phyloP scores from a whole-genome alignment of 2,888 invertebrate genomes.

The Caradrina clavipalpis region DNA sequence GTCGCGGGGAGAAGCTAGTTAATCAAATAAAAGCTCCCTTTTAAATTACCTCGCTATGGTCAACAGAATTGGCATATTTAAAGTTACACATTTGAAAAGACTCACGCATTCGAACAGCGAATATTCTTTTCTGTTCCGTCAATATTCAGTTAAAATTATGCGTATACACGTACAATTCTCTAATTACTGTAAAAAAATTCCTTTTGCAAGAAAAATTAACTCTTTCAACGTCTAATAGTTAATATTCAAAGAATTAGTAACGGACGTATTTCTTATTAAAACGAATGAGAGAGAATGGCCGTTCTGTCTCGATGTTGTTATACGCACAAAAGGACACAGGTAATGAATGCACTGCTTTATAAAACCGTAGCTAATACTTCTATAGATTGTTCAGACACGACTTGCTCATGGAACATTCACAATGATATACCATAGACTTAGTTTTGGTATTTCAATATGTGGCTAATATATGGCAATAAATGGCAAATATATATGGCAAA shows the following conservation, averaged over 20 bases:
- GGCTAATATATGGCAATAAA: too few relatives aligned
- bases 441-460: slow-evolving; percentile 3
- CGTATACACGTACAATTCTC: not conserved
- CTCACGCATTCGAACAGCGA: not conserved
- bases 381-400: slow-evolving; percentile 51
- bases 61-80: too few relatives aligned
- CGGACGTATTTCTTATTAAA: slow-evolving; percentile 44
- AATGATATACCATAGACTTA: not conserved
- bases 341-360: slow-evolving; percentile 47
- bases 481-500: too few relatives aligned
- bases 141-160: slow-evolving; percentile 6
- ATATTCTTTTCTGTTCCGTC: not conserved
- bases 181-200: slow-evolving; percentile 11
- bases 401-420: slow-evolving; percentile 12
- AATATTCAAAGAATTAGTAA: slow-evolving; percentile 46
- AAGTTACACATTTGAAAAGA: not conserved
- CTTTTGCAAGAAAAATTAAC: slow-evolving; percentile 15
- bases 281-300: slow-evolving; percentile 28
- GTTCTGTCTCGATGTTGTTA: slow-evolving; percentile 25
- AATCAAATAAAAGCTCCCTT: not conserved
- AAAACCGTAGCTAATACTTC: slow-evolving; percentile 50
- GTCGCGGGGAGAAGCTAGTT: too few relatives aligned
- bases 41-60: not conserved
- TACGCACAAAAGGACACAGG: slow-evolving; percentile 22
- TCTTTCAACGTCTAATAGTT: slow-evolving; percentile 19